Percentiles rank a stretch among this genome's conserved stretches.
Evolutionary conservation across 2,113 vertebrate species (phyloP).

Genomic region (Anthoscopus minutus): DNA sequence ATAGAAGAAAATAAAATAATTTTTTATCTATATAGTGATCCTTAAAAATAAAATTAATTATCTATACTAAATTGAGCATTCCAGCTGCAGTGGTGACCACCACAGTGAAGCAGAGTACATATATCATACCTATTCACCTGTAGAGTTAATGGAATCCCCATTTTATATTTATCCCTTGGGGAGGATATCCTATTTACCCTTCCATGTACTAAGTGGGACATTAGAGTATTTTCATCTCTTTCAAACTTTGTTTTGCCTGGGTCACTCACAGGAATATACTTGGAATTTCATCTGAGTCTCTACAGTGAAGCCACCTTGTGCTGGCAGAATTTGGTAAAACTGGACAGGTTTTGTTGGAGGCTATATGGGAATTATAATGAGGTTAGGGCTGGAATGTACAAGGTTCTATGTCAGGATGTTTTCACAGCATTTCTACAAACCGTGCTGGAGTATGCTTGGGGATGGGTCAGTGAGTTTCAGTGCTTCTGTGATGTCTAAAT

Average conservation of each 20-base stretch:
- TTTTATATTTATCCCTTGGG: background rate
- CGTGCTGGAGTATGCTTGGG: rapidly evolving
- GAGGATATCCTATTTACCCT: rapidly evolving
- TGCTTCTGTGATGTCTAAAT: background rate
- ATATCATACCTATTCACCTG: background rate
- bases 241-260: rapidly evolving
- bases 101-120: background rate
- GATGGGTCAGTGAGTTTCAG: background rate
- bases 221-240: background rate
- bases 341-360: background rate
- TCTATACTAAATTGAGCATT: background rate
- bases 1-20: background rate
- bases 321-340: background rate
- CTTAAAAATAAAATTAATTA: background rate
- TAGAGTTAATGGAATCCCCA: background rate
- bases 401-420: background rate
- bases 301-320: background rate
- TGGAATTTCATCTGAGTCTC: background rate
- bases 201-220: rapidly evolving
- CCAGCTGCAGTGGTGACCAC: background rate
- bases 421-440: background rate
- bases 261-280: background rate
- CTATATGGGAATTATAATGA: background rate
- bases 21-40: background rate
- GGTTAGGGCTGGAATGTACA: background rate